A percentile compares a stretch with the other conserved stretches of the same genome.
Evolutionary conservation across 1,140 invertebrate genomes (phyloP).

Genomic region (Penaeus chinensis): DNA sequence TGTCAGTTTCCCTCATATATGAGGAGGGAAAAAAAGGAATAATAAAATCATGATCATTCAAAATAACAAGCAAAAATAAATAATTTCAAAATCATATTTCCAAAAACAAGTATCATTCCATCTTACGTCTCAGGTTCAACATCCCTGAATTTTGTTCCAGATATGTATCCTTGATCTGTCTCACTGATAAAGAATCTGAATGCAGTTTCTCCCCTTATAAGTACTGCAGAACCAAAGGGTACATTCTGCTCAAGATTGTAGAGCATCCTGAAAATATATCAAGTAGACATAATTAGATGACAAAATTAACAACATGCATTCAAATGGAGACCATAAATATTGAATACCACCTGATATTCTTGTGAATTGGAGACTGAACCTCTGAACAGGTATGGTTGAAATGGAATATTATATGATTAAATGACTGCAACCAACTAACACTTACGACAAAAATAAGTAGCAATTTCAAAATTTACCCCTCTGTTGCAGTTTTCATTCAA

Average conservation of each 20-base stretch:
- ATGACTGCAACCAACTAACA: too few relatives aligned
- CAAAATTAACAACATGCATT: too few relatives aligned
- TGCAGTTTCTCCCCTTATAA: not conserved
- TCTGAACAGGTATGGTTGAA: too few relatives aligned
- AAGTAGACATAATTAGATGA: not conserved
- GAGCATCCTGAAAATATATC: constrained; percentile 31
- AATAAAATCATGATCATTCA: not conserved
- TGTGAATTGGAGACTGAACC: too few relatives aligned
- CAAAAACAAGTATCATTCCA: not conserved
- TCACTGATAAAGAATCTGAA: constrained; percentile 4
- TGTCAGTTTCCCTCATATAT: too few relatives aligned
- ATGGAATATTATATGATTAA: too few relatives aligned
- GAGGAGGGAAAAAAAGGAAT: too few relatives aligned
- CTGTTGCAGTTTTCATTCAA: too few relatives aligned
- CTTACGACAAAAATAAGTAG: too few relatives aligned
- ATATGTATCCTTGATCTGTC: not conserved
- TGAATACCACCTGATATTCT: not conserved
- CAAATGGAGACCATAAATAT: not conserved
- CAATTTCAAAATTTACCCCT: too few relatives aligned
- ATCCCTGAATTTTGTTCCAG: constrained; percentile 25
- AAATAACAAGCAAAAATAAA: too few relatives aligned
- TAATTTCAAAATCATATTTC: not conserved
- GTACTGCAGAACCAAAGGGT: constrained; percentile 28
- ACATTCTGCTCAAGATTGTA: constrained; percentile 4
- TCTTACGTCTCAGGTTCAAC: constrained; percentile 42